Conservation (phyloP, 2,113 vertebrate genomes). For the Prolemur simus region DNA sequence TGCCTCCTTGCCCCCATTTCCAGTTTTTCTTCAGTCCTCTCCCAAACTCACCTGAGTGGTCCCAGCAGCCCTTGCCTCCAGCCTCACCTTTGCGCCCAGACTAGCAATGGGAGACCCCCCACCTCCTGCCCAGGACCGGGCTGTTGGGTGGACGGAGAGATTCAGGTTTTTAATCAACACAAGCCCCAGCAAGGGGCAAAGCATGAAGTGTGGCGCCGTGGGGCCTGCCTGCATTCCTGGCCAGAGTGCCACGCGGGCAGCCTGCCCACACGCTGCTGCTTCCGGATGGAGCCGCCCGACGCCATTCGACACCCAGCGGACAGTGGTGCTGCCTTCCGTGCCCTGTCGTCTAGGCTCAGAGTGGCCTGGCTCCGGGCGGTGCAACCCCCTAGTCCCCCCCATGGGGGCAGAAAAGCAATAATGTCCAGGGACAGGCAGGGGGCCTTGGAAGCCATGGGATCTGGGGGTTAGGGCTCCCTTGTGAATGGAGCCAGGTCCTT, state of each 20-base stretch:
- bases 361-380: neutral
- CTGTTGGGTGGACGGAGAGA: neutral
- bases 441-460: neutral
- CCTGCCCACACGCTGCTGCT: neutral
- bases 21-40: slow-evolving; percentile 36
- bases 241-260: accelerated
- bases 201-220: accelerated
- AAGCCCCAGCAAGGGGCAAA: neutral
- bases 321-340: neutral
- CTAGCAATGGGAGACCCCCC: neutral
- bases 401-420: slow-evolving; percentile 61
- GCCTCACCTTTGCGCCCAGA: slow-evolving; percentile 8
- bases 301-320: accelerated
- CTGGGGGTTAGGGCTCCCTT: neutral
- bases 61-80: neutral
- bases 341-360: neutral
- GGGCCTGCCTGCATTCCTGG: neutral
- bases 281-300: neutral
- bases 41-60: neutral
- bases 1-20: neutral
- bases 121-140: neutral
- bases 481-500: neutral
- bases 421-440: neutral
- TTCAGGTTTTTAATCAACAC: neutral
- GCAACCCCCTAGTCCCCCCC: neutral